These are phyloP conservation scores for Brachionus manjavacas DNA, from an alignment of 1,140 invertebrate species.

Conservation along the genomic window DNA sequence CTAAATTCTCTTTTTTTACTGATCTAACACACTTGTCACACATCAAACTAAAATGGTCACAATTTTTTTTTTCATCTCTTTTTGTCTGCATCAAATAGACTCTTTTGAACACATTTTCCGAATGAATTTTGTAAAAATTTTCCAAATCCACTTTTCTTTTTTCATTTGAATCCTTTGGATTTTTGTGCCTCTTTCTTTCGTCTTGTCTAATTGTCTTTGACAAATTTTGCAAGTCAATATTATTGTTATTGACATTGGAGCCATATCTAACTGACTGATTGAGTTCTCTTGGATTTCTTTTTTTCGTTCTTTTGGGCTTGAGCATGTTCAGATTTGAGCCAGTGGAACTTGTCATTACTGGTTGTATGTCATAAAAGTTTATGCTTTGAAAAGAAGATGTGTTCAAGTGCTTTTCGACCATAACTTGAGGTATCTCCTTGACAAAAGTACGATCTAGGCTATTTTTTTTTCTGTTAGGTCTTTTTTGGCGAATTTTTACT, in stretches of 20 bases:
- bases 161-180: neutral
- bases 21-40: slow-evolving; percentile 2
- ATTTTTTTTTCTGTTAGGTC: neutral
- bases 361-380: neutral
- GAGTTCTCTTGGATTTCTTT: neutral
- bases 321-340: neutral
- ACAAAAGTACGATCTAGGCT: neutral
- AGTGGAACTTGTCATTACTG: neutral
- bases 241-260: neutral
- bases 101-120: neutral
- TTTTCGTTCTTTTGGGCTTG: neutral
- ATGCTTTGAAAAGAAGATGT: neutral
- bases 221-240: neutral
- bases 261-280: neutral
- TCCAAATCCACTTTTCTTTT: neutral
- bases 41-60: neutral
- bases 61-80: neutral
- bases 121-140: slow-evolving; percentile 21
- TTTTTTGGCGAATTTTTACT: neutral
- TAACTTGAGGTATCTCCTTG: neutral
- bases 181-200: neutral
- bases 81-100: neutral
- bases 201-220: neutral
- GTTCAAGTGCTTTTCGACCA: neutral
- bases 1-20: neutral